Base-by-base conservation (phyloP, 2,888 invertebrate species). In the Nymphalis polychloros region DNA sequence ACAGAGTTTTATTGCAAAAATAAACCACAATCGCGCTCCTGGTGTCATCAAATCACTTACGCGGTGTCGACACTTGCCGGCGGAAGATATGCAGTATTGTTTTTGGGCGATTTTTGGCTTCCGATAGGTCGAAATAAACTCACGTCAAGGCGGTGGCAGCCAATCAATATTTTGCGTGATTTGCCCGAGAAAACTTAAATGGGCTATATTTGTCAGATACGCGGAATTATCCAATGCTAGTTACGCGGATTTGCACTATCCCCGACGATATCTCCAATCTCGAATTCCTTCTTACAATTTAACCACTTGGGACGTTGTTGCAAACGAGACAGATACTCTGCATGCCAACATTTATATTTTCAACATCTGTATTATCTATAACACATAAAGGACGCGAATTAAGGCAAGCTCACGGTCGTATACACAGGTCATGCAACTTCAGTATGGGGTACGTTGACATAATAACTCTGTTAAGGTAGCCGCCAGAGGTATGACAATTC, bases 101-200 rank as follows among this genome's bases (percentile, higher is more conserved):
- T 48, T n/a, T 48, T 48, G 1, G 1, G 48, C n/a, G 48, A 48
- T 48, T 48, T 48, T 13, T 48, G 4, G n/a, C 48, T 1, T 48
- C 17, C 7, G 4, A 48, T 48, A 1, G 48, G n/a, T 48, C n/a
- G 48, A 48, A 48, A 17, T 17, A 5, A 48, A 16, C n/a, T n/a
- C 5, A n/a, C 5, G 17, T 48, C 48, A 48, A 48, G 1, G 17
- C 5, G 4, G 48, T 48, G 4, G n/a, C 48, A n/a, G 48, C n/a
- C 48, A n/a, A 48, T 48, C n/a, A 48, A n/a, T n/a, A 48, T 48
- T n/a, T 48, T n/a, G n/a, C 48, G 48, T 48, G 17, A 17, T n/a
- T n/a, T 48, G 48, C n/a, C 48, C 48, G 48, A n/a, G 48, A 48
- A 48, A 48, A n/a, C 48, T 48, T 48, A 16, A 48, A 48, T n/a